Evolutionary conservation across 2,888 invertebrate species (phyloP), one percentile per base, ranked within the genome.

Genomic region (Noctua janthe): DNA sequence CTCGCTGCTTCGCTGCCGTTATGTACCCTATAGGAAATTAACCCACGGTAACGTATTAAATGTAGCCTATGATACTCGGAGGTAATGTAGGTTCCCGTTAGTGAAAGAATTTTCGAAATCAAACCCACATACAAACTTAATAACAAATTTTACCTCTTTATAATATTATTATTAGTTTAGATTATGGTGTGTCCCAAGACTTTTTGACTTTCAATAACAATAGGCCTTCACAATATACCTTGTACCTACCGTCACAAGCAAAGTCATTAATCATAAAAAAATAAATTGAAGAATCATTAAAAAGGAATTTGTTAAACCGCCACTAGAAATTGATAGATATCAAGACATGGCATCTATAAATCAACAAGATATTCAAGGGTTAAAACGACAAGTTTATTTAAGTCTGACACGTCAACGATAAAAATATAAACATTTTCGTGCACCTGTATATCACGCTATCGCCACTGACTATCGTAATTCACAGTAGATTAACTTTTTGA

Each of bases 321-420:
- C n/a, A 17, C 66, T 29, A 54, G 39, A 67, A 29, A 62, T 74
- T 17, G 54, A 71, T 71, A 39, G 59, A 71, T 47, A 83, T 84
- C 84, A 62, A 84, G 74, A 74, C 79, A 79, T 64, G 82, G 71
- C 73, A 82, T 80, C 15, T 80, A 54, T 71, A 67, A 74, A 84
- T 71, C 54, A 82, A 85, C 82, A 69, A 59, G 47, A 54, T 7
- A 47, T 1, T 62, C n/a, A 47, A 3, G 78, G 29, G 62, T 71
- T 74, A 56, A 71, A 83, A 70, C 66, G 49, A 70, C 69, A 51
- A 51, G 62, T 86, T 69, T 56, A 80, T 74, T 66, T 15, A 75
- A 80, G 72, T 78, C 23, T 51, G 64, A 74, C 64, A 76, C 8
- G 35, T 35, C 64, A 35, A 1, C 64, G 64, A 64, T 64, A 20